These are phyloP conservation scores for Lordiphosa andalusiaca DNA, from an alignment of 2,888 invertebrate species.

Conservation along the genomic window DNA sequence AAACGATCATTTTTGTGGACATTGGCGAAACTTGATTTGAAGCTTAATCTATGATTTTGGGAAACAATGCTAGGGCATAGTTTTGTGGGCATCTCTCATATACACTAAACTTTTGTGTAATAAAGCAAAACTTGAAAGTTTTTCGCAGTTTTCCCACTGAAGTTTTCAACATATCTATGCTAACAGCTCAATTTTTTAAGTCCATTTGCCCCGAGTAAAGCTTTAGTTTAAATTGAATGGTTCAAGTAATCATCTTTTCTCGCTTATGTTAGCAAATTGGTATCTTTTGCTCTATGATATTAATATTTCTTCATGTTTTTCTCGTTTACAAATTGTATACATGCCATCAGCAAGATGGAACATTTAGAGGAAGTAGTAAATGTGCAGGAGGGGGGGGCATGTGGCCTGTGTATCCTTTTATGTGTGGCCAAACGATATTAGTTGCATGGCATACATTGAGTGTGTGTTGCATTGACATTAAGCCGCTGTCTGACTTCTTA, in stretches of 20 bases:
- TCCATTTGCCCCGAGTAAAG: too few species aligned
- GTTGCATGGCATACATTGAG: conserved; percentile 40
- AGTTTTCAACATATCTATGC: too few species aligned
- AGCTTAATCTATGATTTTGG: too few species aligned
- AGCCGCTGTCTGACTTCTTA: conserved; percentile 11
- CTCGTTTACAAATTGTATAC: conserved; percentile 45
- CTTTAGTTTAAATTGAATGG: too few species aligned
- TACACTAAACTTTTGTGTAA: too few species aligned
- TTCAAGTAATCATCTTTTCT: conserved; percentile 8
- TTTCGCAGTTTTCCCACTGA: too few species aligned
- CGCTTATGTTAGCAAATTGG: conserved; percentile 54
- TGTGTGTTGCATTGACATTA: conserved; percentile 23
- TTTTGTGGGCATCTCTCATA: too few species aligned
- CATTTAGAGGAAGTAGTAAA: neutral
- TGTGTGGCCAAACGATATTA: conserved; percentile 36
- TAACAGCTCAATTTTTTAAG: too few species aligned
- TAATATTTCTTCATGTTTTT: conserved; percentile 17
- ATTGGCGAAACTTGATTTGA: too few species aligned
- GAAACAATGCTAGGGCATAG: too few species aligned
- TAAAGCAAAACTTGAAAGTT: too few species aligned
- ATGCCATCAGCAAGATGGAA: conserved; percentile 28
- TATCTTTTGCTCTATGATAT: conserved; percentile 41
- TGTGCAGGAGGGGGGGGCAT: neutral
- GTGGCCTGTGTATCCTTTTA: conserved; percentile 9
- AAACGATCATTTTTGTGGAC: too few species aligned